Conservation (phyloP, 2,113 vertebrate genomes). For the Hylia prasina region DNA sequence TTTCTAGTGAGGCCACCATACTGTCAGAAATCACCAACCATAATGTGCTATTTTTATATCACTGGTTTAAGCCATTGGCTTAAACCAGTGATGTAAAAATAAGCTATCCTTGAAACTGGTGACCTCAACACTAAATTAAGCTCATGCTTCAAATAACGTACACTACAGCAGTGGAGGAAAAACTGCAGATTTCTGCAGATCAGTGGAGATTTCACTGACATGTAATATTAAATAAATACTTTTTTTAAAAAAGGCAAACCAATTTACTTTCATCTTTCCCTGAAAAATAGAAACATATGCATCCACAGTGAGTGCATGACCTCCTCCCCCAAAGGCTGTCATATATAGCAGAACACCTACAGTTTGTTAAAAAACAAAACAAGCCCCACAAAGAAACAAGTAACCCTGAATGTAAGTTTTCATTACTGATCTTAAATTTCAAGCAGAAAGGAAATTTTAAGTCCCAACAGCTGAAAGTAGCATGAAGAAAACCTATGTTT, state of each 20-base stretch:
- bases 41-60: neutral
- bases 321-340: neutral
- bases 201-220: neutral
- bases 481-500: neutral
- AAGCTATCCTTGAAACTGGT: neutral
- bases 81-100: too few species aligned
- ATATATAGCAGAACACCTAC: neutral
- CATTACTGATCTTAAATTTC: neutral
- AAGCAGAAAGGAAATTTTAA: neutral
- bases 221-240: neutral
- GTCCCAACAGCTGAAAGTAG: neutral
- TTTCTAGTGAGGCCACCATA: neutral
- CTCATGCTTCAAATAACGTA: neutral
- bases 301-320: fast-evolving
- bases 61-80: neutral
- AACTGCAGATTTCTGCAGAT: neutral
- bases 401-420: neutral
- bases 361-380: neutral
- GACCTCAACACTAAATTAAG: neutral
- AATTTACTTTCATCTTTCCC: neutral
- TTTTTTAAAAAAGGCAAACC: neutral
- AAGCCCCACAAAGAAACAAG: neutral
- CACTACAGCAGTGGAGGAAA: neutral
- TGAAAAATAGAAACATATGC: neutral
- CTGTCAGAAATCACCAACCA: neutral